phyloP scores from a whole-genome alignment of 2,888 invertebrate species.

The Lymantria monacha region DNA sequence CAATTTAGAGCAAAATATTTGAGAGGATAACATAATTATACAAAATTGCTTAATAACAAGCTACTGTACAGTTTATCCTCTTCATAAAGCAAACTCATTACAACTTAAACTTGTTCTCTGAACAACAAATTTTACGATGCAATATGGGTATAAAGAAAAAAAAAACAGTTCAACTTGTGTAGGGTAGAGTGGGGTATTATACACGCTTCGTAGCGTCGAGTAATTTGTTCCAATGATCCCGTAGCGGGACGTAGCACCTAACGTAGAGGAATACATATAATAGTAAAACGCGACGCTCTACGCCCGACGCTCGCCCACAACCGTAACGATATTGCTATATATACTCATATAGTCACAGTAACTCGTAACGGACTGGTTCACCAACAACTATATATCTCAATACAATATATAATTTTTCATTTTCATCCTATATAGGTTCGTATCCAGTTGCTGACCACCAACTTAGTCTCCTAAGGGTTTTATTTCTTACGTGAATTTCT shows the following conservation, averaged over 20 bases:
- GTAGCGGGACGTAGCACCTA: slow-evolving; percentile 27
- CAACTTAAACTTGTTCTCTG: neutral
- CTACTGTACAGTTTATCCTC: neutral
- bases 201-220: slow-evolving; percentile 32
- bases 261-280: slow-evolving; percentile 29
- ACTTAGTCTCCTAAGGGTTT: too few relatives aligned
- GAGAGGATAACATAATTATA: neutral
- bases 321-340: too few relatives aligned
- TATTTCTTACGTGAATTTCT: too few relatives aligned
- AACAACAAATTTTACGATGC: neutral
- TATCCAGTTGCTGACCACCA: too few relatives aligned
- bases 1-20: too few relatives aligned
- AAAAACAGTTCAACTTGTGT: neutral
- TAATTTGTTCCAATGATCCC: slow-evolving; percentile 31
- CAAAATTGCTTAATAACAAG: neutral
- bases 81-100: neutral
- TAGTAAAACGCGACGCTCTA: too few relatives aligned
- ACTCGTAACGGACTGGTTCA: too few relatives aligned
- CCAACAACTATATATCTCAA: too few relatives aligned
- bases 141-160: neutral
- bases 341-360: too few relatives aligned
- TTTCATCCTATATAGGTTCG: too few relatives aligned
- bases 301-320: neutral
- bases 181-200: neutral
- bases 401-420: too few relatives aligned